Evolutionary conservation across 2,797 vertebrate species (phyloP), one percentile per base, ranked within the genome.

Genomic region (Delichon dasypus): DNA sequence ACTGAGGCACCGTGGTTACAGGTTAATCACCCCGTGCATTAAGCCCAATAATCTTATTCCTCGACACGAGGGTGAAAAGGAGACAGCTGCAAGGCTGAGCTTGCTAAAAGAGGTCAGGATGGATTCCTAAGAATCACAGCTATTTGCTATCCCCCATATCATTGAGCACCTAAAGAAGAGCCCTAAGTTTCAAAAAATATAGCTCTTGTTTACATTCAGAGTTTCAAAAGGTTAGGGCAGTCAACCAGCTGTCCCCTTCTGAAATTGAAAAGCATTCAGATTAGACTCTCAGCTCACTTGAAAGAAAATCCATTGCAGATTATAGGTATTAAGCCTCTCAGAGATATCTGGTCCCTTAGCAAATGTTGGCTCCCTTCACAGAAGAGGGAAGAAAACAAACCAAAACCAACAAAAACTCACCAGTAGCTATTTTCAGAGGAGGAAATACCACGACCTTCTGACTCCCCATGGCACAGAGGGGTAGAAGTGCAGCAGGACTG

Each of bases 381-480:
- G 27, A 23, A 66, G 8, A 27, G 36, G 58, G 21, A 38, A 64
- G 32, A 71, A 90, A 75, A 64, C 18, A 72, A 83, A 61, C 13
- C 13, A 40, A 75, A 82, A 26, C 6, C 38, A 82, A 60, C 6
- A 77, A 36, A 53, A 91, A 44, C 34, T 4, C 5, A 30, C 36
- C 51, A 50, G 27, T 30, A 48, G 22, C 23, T 55, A 7, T 47
- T 89, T 85, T 51, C 51, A 47, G 45, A 78, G 23, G 9, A 81
- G 58, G 12, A 51, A 30, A 17, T 32, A 34, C 18, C 91, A 78
- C n/a, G 19, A 75, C 38, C 13, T 50, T 54, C 30, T 32, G 23
- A 13, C 11, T 57, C 16, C 67, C 32, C 0, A 0, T 0, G 22
- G 16, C 85, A 16, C 0, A 61, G 50, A 74, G 34, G 32, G 4